Percentiles rank a stretch among this genome's conserved stretches.
These are phyloP conservation scores for Channa maculata DNA, from an alignment of 2,113 vertebrate species.

Conservation along the genomic window DNA sequence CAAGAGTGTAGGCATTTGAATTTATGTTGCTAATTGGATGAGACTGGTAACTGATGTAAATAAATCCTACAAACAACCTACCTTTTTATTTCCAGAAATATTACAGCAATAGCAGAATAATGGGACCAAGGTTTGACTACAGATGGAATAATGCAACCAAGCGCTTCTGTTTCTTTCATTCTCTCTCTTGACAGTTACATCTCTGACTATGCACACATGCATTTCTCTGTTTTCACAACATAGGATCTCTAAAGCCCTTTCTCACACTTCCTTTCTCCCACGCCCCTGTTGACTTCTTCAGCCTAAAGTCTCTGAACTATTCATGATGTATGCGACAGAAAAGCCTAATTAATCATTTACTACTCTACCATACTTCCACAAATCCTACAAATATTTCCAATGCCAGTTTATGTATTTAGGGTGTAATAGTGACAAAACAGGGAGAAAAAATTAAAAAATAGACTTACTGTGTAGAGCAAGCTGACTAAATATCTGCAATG, in stretches of 20 bases:
- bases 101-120: background rate
- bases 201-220: slow-evolving; percentile 17
- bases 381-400: background rate
- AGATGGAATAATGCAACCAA: background rate
- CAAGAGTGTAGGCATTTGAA: background rate
- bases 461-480: background rate
- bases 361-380: slow-evolving; percentile 4
- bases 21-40: background rate
- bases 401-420: too few species aligned
- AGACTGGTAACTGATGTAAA: background rate
- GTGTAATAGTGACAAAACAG: too few species aligned
- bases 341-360: slow-evolving; percentile 35
- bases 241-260: slow-evolving; percentile 25
- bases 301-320: slow-evolving; percentile 42
- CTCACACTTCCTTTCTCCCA: slow-evolving; percentile 46
- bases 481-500: background rate
- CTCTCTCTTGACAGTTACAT: slow-evolving; percentile 8
- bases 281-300: background rate
- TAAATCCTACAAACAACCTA: background rate
- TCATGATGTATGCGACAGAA: slow-evolving; percentile 49
- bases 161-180: slow-evolving; percentile 7
- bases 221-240: slow-evolving; percentile 59
- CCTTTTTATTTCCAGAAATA: background rate
- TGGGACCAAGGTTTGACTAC: background rate
- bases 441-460: background rate